phyloP scores from a whole-genome alignment of 2,113 vertebrate genomes.

The Greenwoodochromis staneri region DNA sequence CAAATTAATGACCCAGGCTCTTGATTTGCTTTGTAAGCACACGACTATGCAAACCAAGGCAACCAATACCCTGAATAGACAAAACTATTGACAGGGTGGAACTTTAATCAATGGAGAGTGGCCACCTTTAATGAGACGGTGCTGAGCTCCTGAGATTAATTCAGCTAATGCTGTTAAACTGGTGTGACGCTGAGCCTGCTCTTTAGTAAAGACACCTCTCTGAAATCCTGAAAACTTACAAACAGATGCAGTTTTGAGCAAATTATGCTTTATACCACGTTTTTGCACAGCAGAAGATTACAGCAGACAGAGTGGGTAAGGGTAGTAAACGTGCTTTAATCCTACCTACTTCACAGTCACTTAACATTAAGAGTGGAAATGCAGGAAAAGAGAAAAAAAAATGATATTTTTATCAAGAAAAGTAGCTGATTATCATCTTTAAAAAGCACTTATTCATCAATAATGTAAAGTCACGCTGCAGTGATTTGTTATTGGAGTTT shows the following conservation, averaged over 20 bases:
- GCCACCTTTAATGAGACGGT: slow-evolving; percentile 35
- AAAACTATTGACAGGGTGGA: slow-evolving; percentile 57
- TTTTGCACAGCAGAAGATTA: background rate
- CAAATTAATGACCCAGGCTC: slow-evolving; percentile 34
- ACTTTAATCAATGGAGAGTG: slow-evolving; percentile 51
- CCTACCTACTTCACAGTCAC: background rate
- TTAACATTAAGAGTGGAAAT: background rate
- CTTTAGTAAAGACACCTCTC: background rate
- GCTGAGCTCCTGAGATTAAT: slow-evolving; percentile 34
- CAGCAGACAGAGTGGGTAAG: background rate
- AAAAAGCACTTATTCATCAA: background rate
- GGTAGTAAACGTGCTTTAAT: background rate
- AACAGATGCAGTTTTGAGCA: background rate
- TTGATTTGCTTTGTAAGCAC: slow-evolving; percentile 48
- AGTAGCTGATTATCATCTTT: background rate
- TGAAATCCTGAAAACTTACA: background rate
- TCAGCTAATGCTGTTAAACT: slow-evolving; percentile 6
- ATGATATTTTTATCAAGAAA: background rate
- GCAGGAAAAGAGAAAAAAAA: background rate
- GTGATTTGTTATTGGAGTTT: background rate
- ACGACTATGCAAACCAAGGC: slow-evolving; percentile 39
- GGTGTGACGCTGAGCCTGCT: slow-evolving; percentile 28
- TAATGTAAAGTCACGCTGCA: background rate
- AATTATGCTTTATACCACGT: background rate
- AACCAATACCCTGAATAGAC: slow-evolving; percentile 52